These are phyloP conservation scores for Euphydryas editha DNA, from an alignment of 2,888 invertebrate species.

Conservation along the genomic window DNA sequence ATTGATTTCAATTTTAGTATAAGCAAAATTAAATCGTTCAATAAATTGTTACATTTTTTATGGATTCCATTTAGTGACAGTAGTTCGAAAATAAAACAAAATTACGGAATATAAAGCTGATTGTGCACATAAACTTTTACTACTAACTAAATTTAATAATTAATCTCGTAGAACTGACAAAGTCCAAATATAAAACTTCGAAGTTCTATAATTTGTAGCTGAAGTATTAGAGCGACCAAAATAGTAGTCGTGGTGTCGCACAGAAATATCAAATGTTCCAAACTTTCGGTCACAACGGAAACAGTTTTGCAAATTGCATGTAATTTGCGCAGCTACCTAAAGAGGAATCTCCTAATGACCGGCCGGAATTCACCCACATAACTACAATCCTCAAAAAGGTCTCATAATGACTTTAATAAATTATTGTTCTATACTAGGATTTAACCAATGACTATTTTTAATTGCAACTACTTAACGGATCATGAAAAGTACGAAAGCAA, in stretches of 20 bases:
- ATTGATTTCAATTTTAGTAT: too few species aligned
- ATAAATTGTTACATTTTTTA: too few species aligned
- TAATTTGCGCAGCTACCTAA: conserved; percentile 64
- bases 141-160: neutral
- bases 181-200: conserved; percentile 10
- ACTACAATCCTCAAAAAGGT: conserved; percentile 47
- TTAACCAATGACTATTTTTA: conserved; percentile 16
- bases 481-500: neutral
- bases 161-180: conserved; percentile 7
- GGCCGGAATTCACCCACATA: conserved; percentile 57
- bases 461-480: neutral
- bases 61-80: too few species aligned
- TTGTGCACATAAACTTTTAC: too few species aligned
- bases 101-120: too few species aligned
- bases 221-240: conserved; percentile 7
- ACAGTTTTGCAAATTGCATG: conserved; percentile 68
- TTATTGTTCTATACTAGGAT: conserved; percentile 27
- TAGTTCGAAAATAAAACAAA: too few species aligned
- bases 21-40: too few species aligned
- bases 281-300: conserved; percentile 59
- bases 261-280: conserved; percentile 64
- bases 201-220: conserved; percentile 2
- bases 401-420: conserved; percentile 35
- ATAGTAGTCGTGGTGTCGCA: conserved; percentile 26
- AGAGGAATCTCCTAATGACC: conserved; percentile 67